Base-by-base conservation (phyloP, 2,113 vertebrate genomes). In the Notiomystis cincta region DNA sequence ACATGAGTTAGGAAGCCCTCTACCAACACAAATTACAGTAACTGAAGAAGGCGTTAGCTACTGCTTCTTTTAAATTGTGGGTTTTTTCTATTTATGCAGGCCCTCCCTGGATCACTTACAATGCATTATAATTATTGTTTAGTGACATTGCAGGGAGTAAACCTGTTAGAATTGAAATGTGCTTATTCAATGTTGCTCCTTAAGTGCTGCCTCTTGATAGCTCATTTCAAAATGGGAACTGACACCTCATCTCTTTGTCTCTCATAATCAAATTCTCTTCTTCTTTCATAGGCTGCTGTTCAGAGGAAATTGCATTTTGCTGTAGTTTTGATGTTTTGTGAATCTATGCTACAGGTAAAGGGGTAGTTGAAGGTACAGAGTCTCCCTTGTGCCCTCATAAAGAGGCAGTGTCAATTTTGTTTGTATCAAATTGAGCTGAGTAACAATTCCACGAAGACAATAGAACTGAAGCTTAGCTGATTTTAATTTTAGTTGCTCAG, bases 181-280 rank as follows among this genome's bases (percentile, higher is more conserved):
- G 33, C 27, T 95, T 72, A 50, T 87, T 90, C 51, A n/a, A 14
- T 89, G 42, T 89, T 33, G 70, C 51, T 87, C 45, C 15, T 71
- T 79, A 95, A 94, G 66, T 85, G 60, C 30, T 75, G 27, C 80
- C 48, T 91, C 70, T 69, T 95, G 92, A 92, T 51, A 90, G n/a
- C 66, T 90, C 54, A 70, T 89, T 93, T 96, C 37, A 62, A 79
- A 95, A 97, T 78, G 38, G 40, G 54, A 96, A 79, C 78, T 79
- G 82, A 88, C 90, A 88, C 24, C 50, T 91, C 86, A 87, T 95
- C 60, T 82, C 64, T 95, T 96, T 90, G 53, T 87, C 72, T 91
- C n/a, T 28, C 4, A 5, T 95, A 92, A 95, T 90, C 77, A 84
- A 95, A 95, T 96, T 45, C 51, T 57, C 78, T 86, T 90, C 58